Percentiles rank a stretch among this genome's conserved stretches.
These are phyloP conservation scores for Watsonalla binaria DNA, from an alignment of 2,888 invertebrate species.

Conservation along the genomic window DNA sequence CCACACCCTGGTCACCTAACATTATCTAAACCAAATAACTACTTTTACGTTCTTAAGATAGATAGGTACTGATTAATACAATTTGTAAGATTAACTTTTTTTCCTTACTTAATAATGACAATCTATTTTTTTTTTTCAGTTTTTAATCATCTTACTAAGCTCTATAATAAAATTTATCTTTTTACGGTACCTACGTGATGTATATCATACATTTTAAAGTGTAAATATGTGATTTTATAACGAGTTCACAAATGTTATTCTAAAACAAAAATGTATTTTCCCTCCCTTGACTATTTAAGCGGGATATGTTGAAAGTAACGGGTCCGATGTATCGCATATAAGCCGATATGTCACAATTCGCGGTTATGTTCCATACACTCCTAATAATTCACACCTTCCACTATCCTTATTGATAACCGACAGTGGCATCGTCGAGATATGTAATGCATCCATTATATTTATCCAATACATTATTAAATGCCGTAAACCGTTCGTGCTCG, in stretches of 20 bases:
- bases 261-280: slow-evolving; percentile 47
- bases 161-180: slow-evolving; percentile 63
- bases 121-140: slow-evolving; percentile 57
- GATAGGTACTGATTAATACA: slow-evolving; percentile 67
- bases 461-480: slow-evolving; percentile 33
- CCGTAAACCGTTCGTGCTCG: slow-evolving; percentile 39
- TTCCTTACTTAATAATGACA: slow-evolving; percentile 67
- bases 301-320: slow-evolving; percentile 44
- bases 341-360: slow-evolving; percentile 21
- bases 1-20: slow-evolving; percentile 79
- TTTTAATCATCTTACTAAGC: slow-evolving; percentile 75
- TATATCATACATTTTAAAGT: slow-evolving; percentile 74
- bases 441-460: slow-evolving; percentile 33
- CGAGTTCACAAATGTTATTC: slow-evolving; percentile 53
- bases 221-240: slow-evolving; percentile 73
- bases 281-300: slow-evolving; percentile 41
- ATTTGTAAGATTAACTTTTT: slow-evolving; percentile 64
- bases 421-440: slow-evolving; percentile 48
- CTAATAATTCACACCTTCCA: slow-evolving; percentile 11
- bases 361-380: neutral
- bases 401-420: slow-evolving; percentile 40
- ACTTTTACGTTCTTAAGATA: slow-evolving; percentile 67
- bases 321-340: slow-evolving; percentile 19
- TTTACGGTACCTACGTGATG: slow-evolving; percentile 61
- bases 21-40: slow-evolving; percentile 74